phyloP scores from a whole-genome alignment of 2,797 vertebrate genomes.

The Sebastes miniatus region DNA sequence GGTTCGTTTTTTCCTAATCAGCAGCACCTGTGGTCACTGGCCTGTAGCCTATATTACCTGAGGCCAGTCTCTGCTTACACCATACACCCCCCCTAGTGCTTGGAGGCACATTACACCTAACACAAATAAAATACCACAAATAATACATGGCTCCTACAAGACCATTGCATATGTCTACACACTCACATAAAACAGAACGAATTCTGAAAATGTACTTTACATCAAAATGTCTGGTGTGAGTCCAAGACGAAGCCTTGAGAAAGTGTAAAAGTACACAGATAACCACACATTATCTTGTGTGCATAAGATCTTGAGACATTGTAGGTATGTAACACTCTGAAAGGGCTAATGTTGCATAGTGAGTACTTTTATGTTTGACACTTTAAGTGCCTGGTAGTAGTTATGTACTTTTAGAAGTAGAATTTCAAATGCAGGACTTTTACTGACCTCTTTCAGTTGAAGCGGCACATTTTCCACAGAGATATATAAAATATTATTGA shows the following conservation, averaged over 20 bases:
- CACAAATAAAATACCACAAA: no score
- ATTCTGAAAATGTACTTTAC: neutral
- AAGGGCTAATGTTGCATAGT: neutral
- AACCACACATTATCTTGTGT: no score
- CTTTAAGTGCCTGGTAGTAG: neutral
- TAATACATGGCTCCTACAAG: no score
- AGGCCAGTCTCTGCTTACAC: no score
- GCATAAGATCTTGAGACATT: neutral
- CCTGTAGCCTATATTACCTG: no score
- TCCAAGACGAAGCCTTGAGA: no score
- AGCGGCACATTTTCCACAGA: neutral
- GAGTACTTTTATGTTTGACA: no score
- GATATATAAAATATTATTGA: neutral
- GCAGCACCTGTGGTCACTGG: no score
- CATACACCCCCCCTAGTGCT: no score
- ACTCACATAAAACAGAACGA: neutral
- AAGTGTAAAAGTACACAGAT: no score
- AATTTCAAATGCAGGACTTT: neutral
- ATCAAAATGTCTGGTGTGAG: neutral
- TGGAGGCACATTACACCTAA: no score
- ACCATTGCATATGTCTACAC: neutral
- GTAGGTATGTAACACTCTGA: neutral
- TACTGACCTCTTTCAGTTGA: neutral
- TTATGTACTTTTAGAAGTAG: neutral
- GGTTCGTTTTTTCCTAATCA: no score